A percentile compares a stretch with the other conserved stretches of the same genome.
phyloP scores from a whole-genome alignment of 2,888 invertebrate species.

The Drosophila pseudotakahashii region DNA sequence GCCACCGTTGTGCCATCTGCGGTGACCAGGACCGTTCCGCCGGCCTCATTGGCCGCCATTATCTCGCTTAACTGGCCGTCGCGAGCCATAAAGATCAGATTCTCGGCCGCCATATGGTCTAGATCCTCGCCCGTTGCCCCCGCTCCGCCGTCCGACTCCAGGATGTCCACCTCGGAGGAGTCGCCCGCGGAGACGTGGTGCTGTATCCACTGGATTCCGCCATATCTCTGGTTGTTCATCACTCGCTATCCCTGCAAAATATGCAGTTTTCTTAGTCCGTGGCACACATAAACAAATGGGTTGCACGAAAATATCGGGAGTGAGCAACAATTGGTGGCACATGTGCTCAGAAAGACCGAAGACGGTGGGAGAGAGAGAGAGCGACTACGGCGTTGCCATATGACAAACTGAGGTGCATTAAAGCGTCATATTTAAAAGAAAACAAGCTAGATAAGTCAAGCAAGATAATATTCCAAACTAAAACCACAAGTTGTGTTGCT shows the following conservation, averaged over 20 bases:
- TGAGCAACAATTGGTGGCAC: slow-evolving; percentile 72
- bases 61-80: slow-evolving; percentile 84
- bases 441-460: not conserved
- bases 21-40: slow-evolving; percentile 69
- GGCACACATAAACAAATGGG: slow-evolving; percentile 17
- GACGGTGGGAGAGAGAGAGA: slow-evolving; percentile 59
- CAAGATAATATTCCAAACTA: too few relatives aligned
- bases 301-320: slow-evolving; percentile 22
- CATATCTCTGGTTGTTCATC: slow-evolving; percentile 73
- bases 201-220: slow-evolving; percentile 82
- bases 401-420: not conserved
- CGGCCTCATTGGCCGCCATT: slow-evolving; percentile 68
- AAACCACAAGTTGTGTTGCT: not conserved
- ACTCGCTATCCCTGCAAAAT: slow-evolving; percentile 47
- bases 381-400: slow-evolving; percentile 56
- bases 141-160: slow-evolving; percentile 61
- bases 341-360: slow-evolving; percentile 62
- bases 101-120: slow-evolving; percentile 88
- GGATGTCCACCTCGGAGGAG: slow-evolving; percentile 70
- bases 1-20: slow-evolving; percentile 64
- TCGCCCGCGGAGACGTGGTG: slow-evolving; percentile 60
- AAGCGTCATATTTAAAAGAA: not conserved
- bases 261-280: not conserved
- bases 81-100: slow-evolving; percentile 87
- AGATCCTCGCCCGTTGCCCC: slow-evolving; percentile 71